phyloP scores from a whole-genome alignment of 2,888 invertebrate species.

The Microplitis manilae region DNA sequence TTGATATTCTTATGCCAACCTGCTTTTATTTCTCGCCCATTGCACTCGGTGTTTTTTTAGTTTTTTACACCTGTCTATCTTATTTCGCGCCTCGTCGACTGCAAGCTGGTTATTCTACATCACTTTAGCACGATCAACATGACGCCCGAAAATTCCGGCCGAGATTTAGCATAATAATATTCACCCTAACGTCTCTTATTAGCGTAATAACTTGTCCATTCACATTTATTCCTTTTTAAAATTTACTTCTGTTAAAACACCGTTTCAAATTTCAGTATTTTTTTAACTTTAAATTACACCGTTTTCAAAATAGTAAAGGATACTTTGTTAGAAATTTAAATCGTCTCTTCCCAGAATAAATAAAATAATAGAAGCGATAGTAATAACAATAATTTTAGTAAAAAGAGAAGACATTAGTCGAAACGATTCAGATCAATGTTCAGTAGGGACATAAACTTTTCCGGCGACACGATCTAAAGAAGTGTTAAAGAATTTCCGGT shows the following conservation, averaged over 20 bases:
- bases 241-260: neutral
- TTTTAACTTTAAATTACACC: neutral
- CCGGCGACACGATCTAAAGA: neutral
- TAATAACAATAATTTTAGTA: too few relatives aligned
- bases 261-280: too few relatives aligned
- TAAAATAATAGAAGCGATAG: too few relatives aligned
- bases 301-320: neutral
- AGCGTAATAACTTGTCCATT: neutral
- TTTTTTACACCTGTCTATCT: constrained; percentile 48
- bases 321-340: neutral
- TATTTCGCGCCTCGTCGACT: constrained; percentile 44
- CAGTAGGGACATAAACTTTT: constrained; percentile 3
- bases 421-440: neutral
- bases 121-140: constrained; percentile 12
- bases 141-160: constrained; percentile 16
- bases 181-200: constrained; percentile 1
- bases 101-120: constrained; percentile 12
- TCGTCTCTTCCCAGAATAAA: too few relatives aligned
- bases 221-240: neutral
- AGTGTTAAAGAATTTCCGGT: constrained; percentile 3
- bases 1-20: neutral
- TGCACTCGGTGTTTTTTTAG: constrained; percentile 41
- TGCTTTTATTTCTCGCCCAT: constrained; percentile 32
- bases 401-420: neutral
- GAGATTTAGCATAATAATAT: constrained; percentile 9